These are phyloP conservation scores for Falco novaeseelandiae DNA, from an alignment of 2,797 vertebrate species.

Conservation along the genomic window DNA sequence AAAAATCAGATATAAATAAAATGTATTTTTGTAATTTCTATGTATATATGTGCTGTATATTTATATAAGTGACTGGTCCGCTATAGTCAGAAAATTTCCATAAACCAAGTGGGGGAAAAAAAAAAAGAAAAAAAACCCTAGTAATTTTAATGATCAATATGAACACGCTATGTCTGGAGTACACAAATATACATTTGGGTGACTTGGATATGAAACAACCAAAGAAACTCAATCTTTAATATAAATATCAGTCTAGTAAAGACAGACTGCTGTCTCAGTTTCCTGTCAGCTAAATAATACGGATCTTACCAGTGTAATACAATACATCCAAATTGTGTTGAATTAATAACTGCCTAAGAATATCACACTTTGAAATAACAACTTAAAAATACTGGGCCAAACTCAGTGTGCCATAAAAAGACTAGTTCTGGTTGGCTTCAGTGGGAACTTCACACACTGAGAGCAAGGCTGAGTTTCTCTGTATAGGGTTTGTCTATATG, in stretches of 20 bases:
- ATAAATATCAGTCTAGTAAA: slow-evolving; percentile 44
- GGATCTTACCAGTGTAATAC: slow-evolving; percentile 26
- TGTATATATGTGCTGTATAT: slow-evolving; percentile 81
- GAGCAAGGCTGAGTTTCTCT: not conserved
- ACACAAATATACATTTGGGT: slow-evolving; percentile 43
- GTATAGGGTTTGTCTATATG: accelerated
- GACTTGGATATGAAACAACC: slow-evolving; percentile 72
- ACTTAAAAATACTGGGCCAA: slow-evolving; percentile 18
- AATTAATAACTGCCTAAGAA: slow-evolving; percentile 49
- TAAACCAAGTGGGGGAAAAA: slow-evolving; percentile 30
- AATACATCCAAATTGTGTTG: slow-evolving; percentile 24
- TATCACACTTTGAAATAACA: not conserved
- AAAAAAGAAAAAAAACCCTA: not conserved
- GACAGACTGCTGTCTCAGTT: slow-evolving; percentile 40
- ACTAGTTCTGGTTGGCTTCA: not conserved
- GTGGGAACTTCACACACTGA: not conserved
- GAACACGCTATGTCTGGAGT: slow-evolving; percentile 13
- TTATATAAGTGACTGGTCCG: slow-evolving; percentile 72
- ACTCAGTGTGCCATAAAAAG: not conserved
- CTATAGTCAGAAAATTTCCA: slow-evolving; percentile 58
- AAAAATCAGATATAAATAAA: slow-evolving; percentile 81
- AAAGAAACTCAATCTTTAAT: slow-evolving; percentile 76
- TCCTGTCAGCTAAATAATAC: slow-evolving; percentile 2
- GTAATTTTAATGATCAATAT: slow-evolving; percentile 6
- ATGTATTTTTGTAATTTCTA: slow-evolving; percentile 83